Evolutionary conservation across 1,140 invertebrate genomes (phyloP).

Genomic region (Amphibalanus amphitrite): DNA sequence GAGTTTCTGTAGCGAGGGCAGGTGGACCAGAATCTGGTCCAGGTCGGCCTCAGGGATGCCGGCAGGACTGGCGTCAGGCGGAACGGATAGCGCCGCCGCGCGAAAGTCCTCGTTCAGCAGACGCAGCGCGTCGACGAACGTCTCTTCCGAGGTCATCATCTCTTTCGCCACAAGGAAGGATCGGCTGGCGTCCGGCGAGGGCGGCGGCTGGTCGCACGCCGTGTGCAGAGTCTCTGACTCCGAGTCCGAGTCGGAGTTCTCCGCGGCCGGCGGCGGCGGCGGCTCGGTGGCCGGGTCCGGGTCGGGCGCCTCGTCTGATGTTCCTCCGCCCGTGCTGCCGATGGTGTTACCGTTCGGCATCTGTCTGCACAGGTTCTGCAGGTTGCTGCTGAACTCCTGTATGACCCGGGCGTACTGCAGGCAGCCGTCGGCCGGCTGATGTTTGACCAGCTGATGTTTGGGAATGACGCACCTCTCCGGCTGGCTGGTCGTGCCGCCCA

Average conservation of each 20-base stretch:
- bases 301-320: not conserved
- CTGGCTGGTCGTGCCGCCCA: not conserved
- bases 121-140: slow-evolving; percentile 47
- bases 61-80: slow-evolving; percentile 6
- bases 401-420: not conserved
- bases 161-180: slow-evolving; percentile 42
- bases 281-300: slow-evolving; percentile 8
- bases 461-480: not conserved
- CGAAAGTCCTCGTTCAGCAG: slow-evolving; percentile 50
- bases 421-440: no score
- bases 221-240: slow-evolving; percentile 12
- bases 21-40: slow-evolving; percentile 38
- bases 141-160: slow-evolving; percentile 46
- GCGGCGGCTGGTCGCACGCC: not conserved
- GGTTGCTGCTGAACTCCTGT: not conserved
- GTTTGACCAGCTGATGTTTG: no score
- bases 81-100: slow-evolving; percentile 19
- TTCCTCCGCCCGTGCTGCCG: not conserved
- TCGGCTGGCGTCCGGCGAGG: slow-evolving; percentile 10
- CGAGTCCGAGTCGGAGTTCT: slow-evolving; percentile 8
- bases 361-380: not conserved
- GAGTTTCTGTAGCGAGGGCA: slow-evolving; percentile 38
- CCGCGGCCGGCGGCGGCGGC: not conserved
- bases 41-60: slow-evolving; percentile 32
- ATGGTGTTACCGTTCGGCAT: not conserved